Percentiles rank a stretch among this genome's conserved stretches.
phyloP scores from a whole-genome alignment of 2,113 vertebrate genomes.

The Lagopus muta region DNA sequence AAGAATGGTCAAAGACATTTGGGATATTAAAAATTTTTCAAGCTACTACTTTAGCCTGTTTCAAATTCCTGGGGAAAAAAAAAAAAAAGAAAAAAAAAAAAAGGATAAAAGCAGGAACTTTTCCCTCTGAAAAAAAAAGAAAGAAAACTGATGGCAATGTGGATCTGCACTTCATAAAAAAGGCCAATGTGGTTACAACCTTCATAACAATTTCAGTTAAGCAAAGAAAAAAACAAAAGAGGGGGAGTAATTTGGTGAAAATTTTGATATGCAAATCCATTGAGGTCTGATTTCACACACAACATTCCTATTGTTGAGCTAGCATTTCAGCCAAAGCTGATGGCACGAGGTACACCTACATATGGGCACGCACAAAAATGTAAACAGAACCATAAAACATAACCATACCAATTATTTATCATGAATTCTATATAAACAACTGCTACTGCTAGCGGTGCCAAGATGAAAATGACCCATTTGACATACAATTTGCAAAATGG shows the following conservation, averaged over 20 bases:
- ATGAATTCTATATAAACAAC: not conserved
- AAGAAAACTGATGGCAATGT: not conserved
- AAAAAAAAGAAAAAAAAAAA: not conserved
- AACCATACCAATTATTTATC: not conserved
- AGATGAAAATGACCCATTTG: not conserved
- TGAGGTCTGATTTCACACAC: not conserved
- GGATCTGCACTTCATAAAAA: constrained; percentile 21
- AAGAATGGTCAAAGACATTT: not conserved
- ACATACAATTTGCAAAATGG: not conserved
- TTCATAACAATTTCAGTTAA: constrained; percentile 28
- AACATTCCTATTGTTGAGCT: not conserved
- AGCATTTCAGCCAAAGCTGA: not conserved
- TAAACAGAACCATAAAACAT: not conserved
- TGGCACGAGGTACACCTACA: not conserved
- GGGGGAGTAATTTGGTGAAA: not conserved
- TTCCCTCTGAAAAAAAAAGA: not conserved
- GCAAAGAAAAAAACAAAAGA: not conserved
- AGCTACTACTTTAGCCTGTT: not conserved
- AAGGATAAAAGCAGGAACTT: not conserved
- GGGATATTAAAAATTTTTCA: not conserved
- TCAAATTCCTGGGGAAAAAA: not conserved
- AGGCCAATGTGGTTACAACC: not conserved
- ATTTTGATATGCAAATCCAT: not conserved
- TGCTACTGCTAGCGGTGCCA: not conserved
- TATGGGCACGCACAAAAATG: not conserved